Evolutionary conservation across 2,113 vertebrate genomes (phyloP).

Genomic region (Crotalus horridus): DNA sequence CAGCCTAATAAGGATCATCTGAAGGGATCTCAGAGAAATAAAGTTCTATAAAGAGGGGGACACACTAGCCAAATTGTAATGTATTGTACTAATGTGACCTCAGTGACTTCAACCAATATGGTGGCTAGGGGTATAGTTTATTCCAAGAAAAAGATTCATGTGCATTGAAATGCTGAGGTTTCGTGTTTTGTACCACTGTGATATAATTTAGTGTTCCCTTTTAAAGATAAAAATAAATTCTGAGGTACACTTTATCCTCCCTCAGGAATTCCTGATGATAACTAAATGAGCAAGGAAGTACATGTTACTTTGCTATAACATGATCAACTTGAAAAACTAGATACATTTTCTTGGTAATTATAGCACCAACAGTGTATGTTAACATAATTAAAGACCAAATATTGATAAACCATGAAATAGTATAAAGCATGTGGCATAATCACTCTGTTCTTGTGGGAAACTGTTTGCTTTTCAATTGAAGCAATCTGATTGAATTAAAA

Average conservation of each 20-base stretch:
- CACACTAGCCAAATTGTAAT: too few relatives aligned
- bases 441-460: conserved; percentile 3
- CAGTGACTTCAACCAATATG: too few relatives aligned
- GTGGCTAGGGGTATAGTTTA: too few relatives aligned
- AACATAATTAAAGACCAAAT: conserved; percentile 16
- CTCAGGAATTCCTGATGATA: neutral
- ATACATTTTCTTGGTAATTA: neutral
- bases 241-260: neutral
- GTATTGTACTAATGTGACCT: too few relatives aligned
- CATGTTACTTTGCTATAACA: neutral
- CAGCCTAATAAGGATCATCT: too few relatives aligned
- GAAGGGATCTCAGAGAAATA: too few relatives aligned
- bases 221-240: neutral
- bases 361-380: conserved; percentile 3
- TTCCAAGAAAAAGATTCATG: neutral
- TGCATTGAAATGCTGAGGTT: neutral
- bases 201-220: neutral
- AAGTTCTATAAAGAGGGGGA: too few relatives aligned
- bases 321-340: neutral
- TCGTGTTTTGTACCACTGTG: too few relatives aligned
- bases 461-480: conserved; percentile 9
- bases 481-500: neutral
- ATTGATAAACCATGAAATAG: neutral
- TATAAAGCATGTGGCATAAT: neutral
- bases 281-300: neutral